Evolutionary conservation across 2,888 invertebrate species (phyloP), one percentile per base, ranked within the genome.

Genomic region (Lysandra coridon): DNA sequence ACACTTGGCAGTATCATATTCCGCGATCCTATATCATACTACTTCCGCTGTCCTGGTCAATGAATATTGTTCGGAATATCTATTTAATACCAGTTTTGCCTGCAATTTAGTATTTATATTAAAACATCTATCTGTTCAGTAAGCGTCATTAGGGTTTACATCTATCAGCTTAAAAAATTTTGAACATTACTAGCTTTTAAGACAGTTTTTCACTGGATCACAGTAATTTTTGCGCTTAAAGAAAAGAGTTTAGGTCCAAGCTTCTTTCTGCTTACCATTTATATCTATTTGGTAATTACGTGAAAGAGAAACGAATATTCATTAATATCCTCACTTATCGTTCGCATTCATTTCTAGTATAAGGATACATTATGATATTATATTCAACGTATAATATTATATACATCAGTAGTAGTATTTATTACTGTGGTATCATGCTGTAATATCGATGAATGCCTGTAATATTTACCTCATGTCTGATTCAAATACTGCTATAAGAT

Each of bases 1-100:
- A 69, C 33, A 69, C 69, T 37, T 69, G 69, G 69, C 33, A 69
- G 69, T 69, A 64, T 64, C 30, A 30, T 64, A 30, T 64, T 64
- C 64, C 64, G 23, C 64, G 30, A 10, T 64, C 64, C 12, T 30
- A 23, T 64, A 30, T 64, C 10, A 30, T 12, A 30, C 30, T 64
- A 30, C 64, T 12, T 64, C 12, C 64, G 30, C 64, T 64, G 64
- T 64, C 64, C 64, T 64, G 12, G 64, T 64, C 23, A 64, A 64
- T 64, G 30, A 12, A 30, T 64, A 64, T 64, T 64, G 30, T 10
- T 64, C 23, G 3, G 3, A 64, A 12, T 64, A 64, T 64, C 14
- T 14, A 64, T 64, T 64, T 23, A 64, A 64, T 64, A 30, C 7
- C 30, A 30, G 23, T 23, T 6, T 62, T 23, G 60, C 5, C 60